These are phyloP conservation scores for Pelecanoides urinatrix DNA, from an alignment of 2,113 vertebrate species.

Conservation along the genomic window DNA sequence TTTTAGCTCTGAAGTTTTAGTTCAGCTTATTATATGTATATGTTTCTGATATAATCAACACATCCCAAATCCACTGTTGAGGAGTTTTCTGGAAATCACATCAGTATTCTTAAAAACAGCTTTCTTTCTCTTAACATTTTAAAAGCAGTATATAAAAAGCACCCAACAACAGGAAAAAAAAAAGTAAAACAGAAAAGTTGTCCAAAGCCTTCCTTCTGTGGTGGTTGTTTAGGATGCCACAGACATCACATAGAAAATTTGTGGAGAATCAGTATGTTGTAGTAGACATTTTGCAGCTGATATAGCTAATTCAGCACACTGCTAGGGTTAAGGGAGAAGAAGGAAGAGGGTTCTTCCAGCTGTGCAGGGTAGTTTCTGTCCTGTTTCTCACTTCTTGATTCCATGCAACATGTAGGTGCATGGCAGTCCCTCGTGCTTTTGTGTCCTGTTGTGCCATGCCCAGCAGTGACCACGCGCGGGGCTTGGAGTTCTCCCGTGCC, in stretches of 20 bases:
- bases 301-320: background rate
- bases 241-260: background rate
- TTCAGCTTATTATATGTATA: background rate
- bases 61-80: background rate
- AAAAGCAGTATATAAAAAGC: background rate
- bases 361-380: background rate
- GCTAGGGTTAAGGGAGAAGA: background rate
- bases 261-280: background rate
- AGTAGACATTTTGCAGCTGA: background rate
- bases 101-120: background rate
- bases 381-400: background rate
- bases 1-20: background rate
- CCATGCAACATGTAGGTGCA: rapidly evolving
- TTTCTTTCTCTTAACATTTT: background rate
- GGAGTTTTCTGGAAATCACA: background rate
- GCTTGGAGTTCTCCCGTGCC: background rate
- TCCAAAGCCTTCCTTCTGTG: background rate
- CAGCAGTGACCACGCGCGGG: background rate
- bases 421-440: rapidly evolving
- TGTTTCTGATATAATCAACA: background rate
- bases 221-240: background rate
- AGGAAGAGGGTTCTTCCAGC: background rate
- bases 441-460: background rate
- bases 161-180: background rate
- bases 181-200: background rate